Evolutionary conservation across 2,797 vertebrate genomes (phyloP), one percentile per base, ranked within the genome.

Genomic region (Chrosomus eos): DNA sequence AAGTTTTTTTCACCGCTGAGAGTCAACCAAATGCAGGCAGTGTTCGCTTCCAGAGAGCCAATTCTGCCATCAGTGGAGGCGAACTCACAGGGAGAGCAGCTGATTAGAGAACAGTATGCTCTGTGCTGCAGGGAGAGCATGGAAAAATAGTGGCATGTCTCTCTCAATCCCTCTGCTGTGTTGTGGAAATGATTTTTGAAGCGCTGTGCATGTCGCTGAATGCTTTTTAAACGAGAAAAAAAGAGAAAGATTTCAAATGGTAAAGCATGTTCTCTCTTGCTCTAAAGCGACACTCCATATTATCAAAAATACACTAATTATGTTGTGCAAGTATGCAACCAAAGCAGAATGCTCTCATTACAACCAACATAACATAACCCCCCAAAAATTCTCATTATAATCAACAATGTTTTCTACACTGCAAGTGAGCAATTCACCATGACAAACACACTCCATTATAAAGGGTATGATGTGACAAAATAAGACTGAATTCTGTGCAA

Each of bases 11-110:
- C 77, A 85, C 80, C 66, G 31, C 76, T 48, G 58, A 85, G 87
- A 62, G 66, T 81, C 83, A 84, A 85, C 83, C 85, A 81, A 85
- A 83, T 66, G 40, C 66, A 83, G 80, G 76, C 79, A 31, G 71
- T 67, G 58, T 67, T 76, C 26, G 64, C 68, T 77, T 89, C 55
- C 74, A 80, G 58, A 58, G 80, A 86, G 45, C 70, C 76, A 75
- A 82, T 72, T 71, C 82, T 82, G 77, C 64, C 80, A 74, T 53
- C 84, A 82, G 82, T 66, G 38, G 60, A 79, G 60, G 72, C 58
- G 70, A 86, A 80, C 80, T 75, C 75, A 83, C 71, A 70, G 60
- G 66, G 78, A 87, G 80, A 53, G 86, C 66, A 60, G 72, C 58
- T 72, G 84, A 80, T 76, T 64, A 79, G 51, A 62, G 76, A 84